Base-by-base conservation (phyloP, 2,113 vertebrate species). In the Echinops telfairi region DNA sequence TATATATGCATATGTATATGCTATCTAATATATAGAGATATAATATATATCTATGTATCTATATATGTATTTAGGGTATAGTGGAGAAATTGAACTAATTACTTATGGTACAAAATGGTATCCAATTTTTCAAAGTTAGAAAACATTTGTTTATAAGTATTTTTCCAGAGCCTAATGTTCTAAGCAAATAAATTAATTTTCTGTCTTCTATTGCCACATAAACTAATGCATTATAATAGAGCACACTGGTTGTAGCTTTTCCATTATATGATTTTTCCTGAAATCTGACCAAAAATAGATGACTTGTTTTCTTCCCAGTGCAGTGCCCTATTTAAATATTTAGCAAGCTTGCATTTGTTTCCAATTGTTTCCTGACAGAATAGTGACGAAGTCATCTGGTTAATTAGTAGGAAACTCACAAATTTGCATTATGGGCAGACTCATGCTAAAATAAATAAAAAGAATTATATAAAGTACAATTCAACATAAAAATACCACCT, bases 301-400 rank as follows among this genome's bases (percentile, higher is more conserved):
- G 2, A 8, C 53, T n/a, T 53, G 22, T 68, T 68, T 91, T 81
- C 83, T 75, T 33, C 8, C 4, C 27, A 31, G 33, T 43, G 2
- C 33, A 57, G 10, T 95, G 78, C 2, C 79, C 91, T 90, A 93
- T 94, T 94, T 96, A 94, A 90, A 86, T 95, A 20, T 96, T 86
- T 73, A 93, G 93, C 73, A 86, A 92, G 68, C 62, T 95, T 96
- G 62, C 38, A 88, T 92, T 92, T 89, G 84, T 93, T 94, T 75
- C 40, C 33, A 82, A 7, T 94, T 91, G 57, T 90, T 95, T 88
- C 36, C 57, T 92, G 84, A 89, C 70, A 94, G 36, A 82, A 77
- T 38, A 92, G 43, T 91, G 91, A 87, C 81, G 93, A 66, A 83
- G 80, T 96, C 60, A 92, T 96, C 68, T 89, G 36, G n/a, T 73